These are phyloP conservation scores for Apodemia mormo DNA, from an alignment of 2,888 invertebrate species.

Conservation along the genomic window DNA sequence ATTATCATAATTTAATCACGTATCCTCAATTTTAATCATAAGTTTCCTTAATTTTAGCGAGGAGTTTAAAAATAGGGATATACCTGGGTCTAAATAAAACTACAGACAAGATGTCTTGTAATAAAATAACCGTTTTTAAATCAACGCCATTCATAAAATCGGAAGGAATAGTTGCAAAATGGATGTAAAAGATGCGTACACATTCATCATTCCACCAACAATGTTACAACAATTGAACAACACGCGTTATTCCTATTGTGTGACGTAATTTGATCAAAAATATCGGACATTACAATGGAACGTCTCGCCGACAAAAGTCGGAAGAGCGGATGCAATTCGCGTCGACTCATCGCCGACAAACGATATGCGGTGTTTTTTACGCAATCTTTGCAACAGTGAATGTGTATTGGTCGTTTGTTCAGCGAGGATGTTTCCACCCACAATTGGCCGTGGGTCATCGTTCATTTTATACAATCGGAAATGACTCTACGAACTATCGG, in stretches of 20 bases:
- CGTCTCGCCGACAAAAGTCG: conserved; percentile 73
- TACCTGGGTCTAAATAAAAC: too few species aligned
- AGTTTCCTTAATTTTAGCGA: too few species aligned
- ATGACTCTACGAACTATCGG: conserved; percentile 65
- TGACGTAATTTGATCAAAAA: conserved; percentile 80
- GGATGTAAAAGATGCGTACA: conserved; percentile 23
- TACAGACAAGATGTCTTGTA: conserved; percentile 25
- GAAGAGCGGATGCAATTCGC: conserved; percentile 80
- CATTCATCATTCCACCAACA: conserved; percentile 77
- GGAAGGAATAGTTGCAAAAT: conserved; percentile 54
- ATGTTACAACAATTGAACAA: conserved; percentile 75
- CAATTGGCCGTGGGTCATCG: conserved; percentile 71
- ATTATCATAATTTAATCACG: too few species aligned
- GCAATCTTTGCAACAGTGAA: conserved; percentile 61
- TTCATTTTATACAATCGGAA: conserved; percentile 75
- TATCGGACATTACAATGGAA: conserved; percentile 70
- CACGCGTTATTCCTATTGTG: conserved; percentile 68
- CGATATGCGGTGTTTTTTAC: conserved; percentile 64
- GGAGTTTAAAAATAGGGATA: too few species aligned
- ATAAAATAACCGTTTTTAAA: conserved; percentile 46
- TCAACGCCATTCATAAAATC: conserved; percentile 60
- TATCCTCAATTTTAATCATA: too few species aligned
- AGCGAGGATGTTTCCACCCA: conserved; percentile 81
- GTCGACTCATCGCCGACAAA: conserved; percentile 71
- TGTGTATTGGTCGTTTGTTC: conserved; percentile 55